Conservation (phyloP, 1,140 invertebrate species). For the Zophobas morio region DNA sequence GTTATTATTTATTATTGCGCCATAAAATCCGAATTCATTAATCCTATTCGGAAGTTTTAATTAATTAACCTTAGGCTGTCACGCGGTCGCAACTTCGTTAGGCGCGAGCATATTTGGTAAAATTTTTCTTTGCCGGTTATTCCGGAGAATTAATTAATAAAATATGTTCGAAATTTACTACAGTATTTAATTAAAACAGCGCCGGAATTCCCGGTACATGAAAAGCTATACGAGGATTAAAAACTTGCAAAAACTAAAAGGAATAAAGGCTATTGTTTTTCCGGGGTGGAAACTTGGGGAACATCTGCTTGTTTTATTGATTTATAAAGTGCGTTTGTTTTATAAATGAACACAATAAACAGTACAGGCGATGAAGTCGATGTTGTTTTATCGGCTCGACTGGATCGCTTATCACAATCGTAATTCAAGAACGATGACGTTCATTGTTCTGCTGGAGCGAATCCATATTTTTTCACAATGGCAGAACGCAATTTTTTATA, state of each 20-base stretch:
- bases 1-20: slow-evolving; percentile 44
- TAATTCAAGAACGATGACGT: slow-evolving; percentile 32
- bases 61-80: slow-evolving; percentile 44
- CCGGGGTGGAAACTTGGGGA: not conserved
- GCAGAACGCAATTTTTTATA: not conserved
- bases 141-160: slow-evolving; percentile 33
- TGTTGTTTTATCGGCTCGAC: slow-evolving; percentile 39
- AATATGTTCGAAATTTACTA: slow-evolving; percentile 38
- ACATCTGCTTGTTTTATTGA: slow-evolving; percentile 29
- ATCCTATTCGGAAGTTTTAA: slow-evolving; percentile 46
- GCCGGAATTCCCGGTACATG: slow-evolving; percentile 1
- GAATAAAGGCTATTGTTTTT: not conserved
- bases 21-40: slow-evolving; percentile 46
- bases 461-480: slow-evolving; percentile 32
- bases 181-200: slow-evolving; percentile 28
- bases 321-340: slow-evolving; percentile 40
- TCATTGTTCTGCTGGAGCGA: slow-evolving; percentile 28
- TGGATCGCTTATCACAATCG: slow-evolving; percentile 34
- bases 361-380: slow-evolving; percentile 39
- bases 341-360: slow-evolving; percentile 42
- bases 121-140: slow-evolving; percentile 23
- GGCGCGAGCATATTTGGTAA: slow-evolving; percentile 23
- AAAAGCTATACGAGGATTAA: not conserved
- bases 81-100: slow-evolving; percentile 29
- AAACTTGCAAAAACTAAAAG: not conserved